phyloP scores from a whole-genome alignment of 2,113 vertebrate genomes.

The Proterorhinus semilunaris region DNA sequence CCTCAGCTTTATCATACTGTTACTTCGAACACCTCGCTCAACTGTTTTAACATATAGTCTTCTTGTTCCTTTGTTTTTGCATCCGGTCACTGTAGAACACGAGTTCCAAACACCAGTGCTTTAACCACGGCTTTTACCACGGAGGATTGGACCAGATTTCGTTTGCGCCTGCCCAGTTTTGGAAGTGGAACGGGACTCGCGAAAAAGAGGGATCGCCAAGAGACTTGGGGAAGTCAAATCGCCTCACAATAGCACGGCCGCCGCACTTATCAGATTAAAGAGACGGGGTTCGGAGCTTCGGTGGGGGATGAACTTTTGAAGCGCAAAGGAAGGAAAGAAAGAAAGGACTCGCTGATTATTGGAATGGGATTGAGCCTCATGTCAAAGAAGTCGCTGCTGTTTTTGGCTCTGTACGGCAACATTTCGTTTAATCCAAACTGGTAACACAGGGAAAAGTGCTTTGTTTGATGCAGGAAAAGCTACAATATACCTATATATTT shows the following conservation, averaged over 20 bases:
- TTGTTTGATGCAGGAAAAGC: not conserved
- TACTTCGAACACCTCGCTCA: too few species aligned
- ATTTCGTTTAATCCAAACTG: constrained; percentile 8
- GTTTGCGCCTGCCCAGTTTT: constrained; percentile 72
- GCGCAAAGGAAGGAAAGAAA: constrained; percentile 3
- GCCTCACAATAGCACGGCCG: constrained; percentile 71
- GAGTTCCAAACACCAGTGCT: too few species aligned
- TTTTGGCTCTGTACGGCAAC: constrained; percentile 20
- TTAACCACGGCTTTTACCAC: constrained; percentile 57
- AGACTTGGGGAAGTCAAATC: constrained; percentile 62
- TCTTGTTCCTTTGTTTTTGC: too few species aligned
- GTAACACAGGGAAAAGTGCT: constrained; percentile 14
- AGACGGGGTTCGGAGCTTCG: constrained; percentile 50
- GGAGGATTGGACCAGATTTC: constrained; percentile 79
- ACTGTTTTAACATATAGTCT: too few species aligned
- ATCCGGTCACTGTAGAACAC: not conserved
- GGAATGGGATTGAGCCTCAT: constrained; percentile 39
- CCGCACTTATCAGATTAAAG: constrained; percentile 75
- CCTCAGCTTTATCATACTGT: too few species aligned
- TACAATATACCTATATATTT: not conserved
- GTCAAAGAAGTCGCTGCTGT: constrained; percentile 26
- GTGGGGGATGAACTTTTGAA: constrained; percentile 60
- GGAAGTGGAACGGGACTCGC: constrained; percentile 74
- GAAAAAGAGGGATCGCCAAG: constrained; percentile 68
- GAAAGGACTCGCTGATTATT: constrained; percentile 42